A percentile compares a stretch with the other conserved stretches of the same genome.
These are phyloP conservation scores for Ctenodactylus gundi DNA, from an alignment of 2,113 vertebrate genomes.

Conservation along the genomic window DNA sequence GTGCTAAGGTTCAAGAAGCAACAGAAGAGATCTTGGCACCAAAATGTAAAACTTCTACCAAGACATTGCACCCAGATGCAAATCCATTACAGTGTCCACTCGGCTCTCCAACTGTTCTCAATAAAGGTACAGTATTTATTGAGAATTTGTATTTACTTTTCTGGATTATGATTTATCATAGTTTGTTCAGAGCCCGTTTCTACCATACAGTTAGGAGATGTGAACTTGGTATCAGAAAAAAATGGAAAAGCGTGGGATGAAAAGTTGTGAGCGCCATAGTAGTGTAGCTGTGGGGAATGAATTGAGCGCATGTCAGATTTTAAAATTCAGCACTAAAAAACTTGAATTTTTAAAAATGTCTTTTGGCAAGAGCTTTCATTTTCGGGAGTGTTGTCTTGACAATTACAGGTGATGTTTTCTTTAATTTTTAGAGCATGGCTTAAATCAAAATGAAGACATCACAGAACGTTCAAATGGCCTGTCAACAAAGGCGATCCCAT, in stretches of 20 bases:
- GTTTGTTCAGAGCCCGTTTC: neutral
- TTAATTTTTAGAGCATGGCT: constrained; percentile 64
- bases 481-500: neutral
- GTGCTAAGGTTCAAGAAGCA: constrained; percentile 48
- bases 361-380: neutral
- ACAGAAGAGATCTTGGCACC: constrained; percentile 41
- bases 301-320: constrained; percentile 4
- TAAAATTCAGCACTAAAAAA: neutral
- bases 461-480: neutral
- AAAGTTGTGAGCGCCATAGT: neutral
- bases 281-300: neutral
- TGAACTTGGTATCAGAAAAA: neutral
- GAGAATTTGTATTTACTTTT: neutral
- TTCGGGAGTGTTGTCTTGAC: constrained; percentile 37
- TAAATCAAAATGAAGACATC: constrained; percentile 24
- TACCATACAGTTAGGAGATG: neutral
- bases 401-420: constrained; percentile 42
- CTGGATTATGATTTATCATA: neutral
- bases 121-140: constrained; percentile 66
- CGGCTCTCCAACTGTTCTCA: neutral
- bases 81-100: neutral
- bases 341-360: neutral
- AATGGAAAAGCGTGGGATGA: neutral
- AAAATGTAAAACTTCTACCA: neutral
- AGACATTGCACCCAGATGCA: constrained; percentile 15